Conservation (phyloP, 2,113 vertebrate species). For the Sminthopsis crassicaudata region DNA sequence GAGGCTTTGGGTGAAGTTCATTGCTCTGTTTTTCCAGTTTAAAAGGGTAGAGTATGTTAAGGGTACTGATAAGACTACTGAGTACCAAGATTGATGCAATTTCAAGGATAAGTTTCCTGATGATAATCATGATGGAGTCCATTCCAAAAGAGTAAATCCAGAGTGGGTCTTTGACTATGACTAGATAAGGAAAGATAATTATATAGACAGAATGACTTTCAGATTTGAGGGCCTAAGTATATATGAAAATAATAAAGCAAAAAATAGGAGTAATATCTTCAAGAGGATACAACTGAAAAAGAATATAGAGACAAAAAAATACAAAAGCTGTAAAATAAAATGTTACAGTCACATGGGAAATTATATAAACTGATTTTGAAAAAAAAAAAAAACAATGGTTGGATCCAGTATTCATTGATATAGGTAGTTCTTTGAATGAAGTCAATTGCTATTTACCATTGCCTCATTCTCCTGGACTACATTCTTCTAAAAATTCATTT, state of each 20-base stretch:
- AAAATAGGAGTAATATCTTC: background rate
- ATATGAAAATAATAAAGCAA: background rate
- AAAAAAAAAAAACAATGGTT: too few species aligned
- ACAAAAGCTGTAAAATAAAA: background rate
- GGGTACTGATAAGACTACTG: background rate
- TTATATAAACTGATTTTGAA: background rate
- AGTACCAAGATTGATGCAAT: background rate
- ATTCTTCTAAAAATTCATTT: too few species aligned
- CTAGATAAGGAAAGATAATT: background rate
- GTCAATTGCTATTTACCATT: too few species aligned
- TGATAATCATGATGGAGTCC: background rate
- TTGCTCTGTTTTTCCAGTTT: background rate
- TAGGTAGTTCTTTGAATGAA: too few species aligned
- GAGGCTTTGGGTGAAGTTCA: background rate
- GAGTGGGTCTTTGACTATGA: background rate
- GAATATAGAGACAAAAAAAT: too few species aligned
- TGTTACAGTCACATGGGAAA: background rate
- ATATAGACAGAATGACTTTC: background rate
- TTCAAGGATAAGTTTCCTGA: background rate
- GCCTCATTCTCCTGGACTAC: too few species aligned
- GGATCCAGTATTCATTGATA: too few species aligned
- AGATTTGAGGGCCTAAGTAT: background rate
- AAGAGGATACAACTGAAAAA: background rate
- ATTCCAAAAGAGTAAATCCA: background rate
- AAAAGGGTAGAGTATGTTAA: background rate